phyloP scores from a whole-genome alignment of 2,113 vertebrate genomes.

The Oophaga pumilio region DNA sequence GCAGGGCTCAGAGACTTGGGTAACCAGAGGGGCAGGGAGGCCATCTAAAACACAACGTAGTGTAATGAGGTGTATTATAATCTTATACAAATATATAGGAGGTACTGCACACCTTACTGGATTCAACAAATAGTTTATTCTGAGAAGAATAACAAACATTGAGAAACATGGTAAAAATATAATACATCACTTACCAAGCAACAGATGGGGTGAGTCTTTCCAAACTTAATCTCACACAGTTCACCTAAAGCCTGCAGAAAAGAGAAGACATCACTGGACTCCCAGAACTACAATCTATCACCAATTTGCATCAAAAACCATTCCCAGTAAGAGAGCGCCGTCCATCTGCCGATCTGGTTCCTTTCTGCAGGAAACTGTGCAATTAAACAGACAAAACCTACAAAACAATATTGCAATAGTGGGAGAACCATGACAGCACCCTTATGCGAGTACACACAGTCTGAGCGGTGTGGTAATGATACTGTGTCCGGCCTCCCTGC shows the following conservation, averaged over 20 bases:
- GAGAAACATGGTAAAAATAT: not conserved
- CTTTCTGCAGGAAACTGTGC: too few species aligned
- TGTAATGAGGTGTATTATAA: not conserved
- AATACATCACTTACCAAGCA: conserved; percentile 83
- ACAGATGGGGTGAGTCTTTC: conserved; percentile 94
- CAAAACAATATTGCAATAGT: too few species aligned
- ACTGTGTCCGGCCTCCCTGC: too few species aligned
- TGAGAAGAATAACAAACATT: not conserved
- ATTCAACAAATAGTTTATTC: not conserved
- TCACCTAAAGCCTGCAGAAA: conserved; percentile 88
- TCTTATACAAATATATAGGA: not conserved
- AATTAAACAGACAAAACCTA: too few species aligned
- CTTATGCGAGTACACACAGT: too few species aligned
- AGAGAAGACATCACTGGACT: conserved; percentile 28
- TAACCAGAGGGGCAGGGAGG: conserved; percentile 90
- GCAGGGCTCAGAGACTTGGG: conserved; percentile 90
- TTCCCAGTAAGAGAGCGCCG: not conserved
- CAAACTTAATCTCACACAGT: conserved; percentile 98
- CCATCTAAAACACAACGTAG: conserved; percentile 71
- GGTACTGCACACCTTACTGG: too few species aligned
- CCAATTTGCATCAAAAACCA: not conserved
- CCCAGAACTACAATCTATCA: not conserved
- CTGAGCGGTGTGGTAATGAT: too few species aligned
- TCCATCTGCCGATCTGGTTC: too few species aligned
- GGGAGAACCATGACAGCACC: too few species aligned